These are phyloP conservation scores for Acanthopleura granulata DNA, from an alignment of 2,888 invertebrate genomes.

Conservation along the genomic window DNA sequence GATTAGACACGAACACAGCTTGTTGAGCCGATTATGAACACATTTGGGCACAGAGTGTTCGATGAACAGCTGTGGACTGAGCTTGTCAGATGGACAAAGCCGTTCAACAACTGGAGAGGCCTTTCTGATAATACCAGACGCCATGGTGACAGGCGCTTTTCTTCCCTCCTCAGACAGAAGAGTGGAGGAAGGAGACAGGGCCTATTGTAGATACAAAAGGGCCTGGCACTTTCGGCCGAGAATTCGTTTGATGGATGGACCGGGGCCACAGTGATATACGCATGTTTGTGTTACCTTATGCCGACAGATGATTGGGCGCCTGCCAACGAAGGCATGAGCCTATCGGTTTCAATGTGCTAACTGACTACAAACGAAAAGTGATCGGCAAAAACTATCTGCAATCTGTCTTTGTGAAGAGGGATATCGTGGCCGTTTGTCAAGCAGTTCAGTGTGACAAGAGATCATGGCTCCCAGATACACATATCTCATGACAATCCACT, in stretches of 20 bases:
- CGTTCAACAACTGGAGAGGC: too few relatives aligned
- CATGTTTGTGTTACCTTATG: conserved; percentile 2
- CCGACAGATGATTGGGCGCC: neutral
- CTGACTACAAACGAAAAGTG: neutral
- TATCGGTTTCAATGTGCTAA: neutral
- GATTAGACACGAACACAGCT: too few relatives aligned
- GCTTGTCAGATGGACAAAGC: too few relatives aligned
- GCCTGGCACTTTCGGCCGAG: neutral
- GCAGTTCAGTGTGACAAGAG: too few relatives aligned
- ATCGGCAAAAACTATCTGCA: neutral
- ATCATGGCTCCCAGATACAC: too few relatives aligned
- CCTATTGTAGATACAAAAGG: neutral
- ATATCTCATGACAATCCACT: too few relatives aligned
- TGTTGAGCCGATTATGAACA: too few relatives aligned
- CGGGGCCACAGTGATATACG: neutral
- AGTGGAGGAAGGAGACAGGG: neutral
- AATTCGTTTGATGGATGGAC: neutral
- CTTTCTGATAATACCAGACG: neutral
- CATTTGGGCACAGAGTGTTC: too few relatives aligned
- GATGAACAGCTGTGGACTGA: too few relatives aligned
- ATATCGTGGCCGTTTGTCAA: too few relatives aligned
- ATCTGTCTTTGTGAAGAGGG: too few relatives aligned
- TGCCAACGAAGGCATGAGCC: neutral
- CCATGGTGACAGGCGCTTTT: neutral
- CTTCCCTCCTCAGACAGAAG: conserved; percentile 10